A percentile compares a stretch with the other conserved stretches of the same genome.
Evolutionary conservation across 2,888 invertebrate genomes (phyloP).

Genomic region (Schizaphis graminum): DNA sequence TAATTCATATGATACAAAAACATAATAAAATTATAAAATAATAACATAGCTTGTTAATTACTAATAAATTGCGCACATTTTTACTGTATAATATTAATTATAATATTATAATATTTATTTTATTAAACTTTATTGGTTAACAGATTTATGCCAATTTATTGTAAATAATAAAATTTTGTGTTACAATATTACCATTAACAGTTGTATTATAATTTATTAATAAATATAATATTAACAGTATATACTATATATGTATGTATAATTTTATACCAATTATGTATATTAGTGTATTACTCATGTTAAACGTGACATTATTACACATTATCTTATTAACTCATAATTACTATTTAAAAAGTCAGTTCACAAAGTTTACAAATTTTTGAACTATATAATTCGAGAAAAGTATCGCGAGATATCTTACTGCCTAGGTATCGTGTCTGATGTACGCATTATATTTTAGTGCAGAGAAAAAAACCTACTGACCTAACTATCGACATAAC

Average conservation of each 20-base stretch:
- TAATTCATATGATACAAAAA: background rate
- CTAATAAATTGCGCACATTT: background rate
- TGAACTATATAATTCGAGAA: background rate
- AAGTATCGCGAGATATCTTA: background rate
- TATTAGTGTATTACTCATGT: background rate
- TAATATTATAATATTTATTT: background rate
- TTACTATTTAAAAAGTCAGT: too few relatives aligned
- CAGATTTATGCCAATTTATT: background rate
- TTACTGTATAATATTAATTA: background rate
- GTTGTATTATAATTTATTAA: background rate
- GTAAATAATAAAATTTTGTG: background rate
- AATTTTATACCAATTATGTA: background rate
- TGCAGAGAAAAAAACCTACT: background rate
- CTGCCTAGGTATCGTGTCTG: background rate
- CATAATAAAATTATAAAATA: background rate
- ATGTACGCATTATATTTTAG: background rate
- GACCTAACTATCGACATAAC: background rate
- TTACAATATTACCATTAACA: background rate
- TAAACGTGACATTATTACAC: background rate
- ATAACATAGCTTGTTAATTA: background rate
- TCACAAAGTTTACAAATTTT: background rate
- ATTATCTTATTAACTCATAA: background rate
- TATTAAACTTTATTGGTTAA: background rate
- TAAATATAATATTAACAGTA: background rate
- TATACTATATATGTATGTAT: background rate